These are phyloP conservation scores for Drosophila repletoides DNA, from an alignment of 1,140 invertebrate genomes.

Conservation along the genomic window DNA sequence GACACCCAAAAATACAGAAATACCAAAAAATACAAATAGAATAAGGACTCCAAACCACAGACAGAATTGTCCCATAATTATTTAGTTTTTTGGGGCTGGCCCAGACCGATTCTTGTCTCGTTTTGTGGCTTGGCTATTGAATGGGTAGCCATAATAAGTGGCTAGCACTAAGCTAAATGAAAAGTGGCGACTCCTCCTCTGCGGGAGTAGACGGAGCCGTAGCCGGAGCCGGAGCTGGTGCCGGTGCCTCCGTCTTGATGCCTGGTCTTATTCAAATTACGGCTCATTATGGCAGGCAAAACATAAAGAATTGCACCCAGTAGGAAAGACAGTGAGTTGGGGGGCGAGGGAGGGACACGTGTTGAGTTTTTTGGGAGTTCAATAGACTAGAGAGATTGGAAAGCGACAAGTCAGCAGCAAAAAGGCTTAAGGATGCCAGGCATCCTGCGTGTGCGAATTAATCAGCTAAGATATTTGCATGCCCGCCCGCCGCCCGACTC, in stretches of 20 bases:
- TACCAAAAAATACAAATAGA: conserved; percentile 33
- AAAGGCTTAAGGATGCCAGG: conserved; percentile 70
- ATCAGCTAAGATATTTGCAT: conserved; percentile 77
- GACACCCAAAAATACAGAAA: conserved; percentile 35
- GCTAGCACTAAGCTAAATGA: conserved; percentile 74
- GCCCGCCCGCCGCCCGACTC: neutral
- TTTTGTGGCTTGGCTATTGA: conserved; percentile 28
- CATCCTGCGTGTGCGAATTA: conserved; percentile 76
- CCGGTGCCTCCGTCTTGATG: neutral
- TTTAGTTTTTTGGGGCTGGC: conserved; percentile 32
- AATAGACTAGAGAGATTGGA: conserved; percentile 70
- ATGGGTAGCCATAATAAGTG: conserved; percentile 50
- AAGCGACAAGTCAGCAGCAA: conserved; percentile 73
- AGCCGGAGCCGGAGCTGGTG: too few relatives aligned
- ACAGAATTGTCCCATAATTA: conserved; percentile 45
- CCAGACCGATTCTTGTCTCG: conserved; percentile 47
- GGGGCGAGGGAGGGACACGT: conserved; percentile 3
- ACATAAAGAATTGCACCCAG: conserved; percentile 55
- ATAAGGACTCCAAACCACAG: neutral
- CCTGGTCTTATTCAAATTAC: conserved; percentile 75
- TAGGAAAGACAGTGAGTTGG: neutral
- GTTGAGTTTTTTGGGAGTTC: conserved; percentile 43
- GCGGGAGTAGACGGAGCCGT: too few relatives aligned
- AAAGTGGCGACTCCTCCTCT: conserved; percentile 53
- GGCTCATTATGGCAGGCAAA: conserved; percentile 68